Percentiles rank a stretch among this genome's conserved stretches.
Evolutionary conservation across 2,888 invertebrate species (phyloP).

Genomic region (Cataglyphis cursor): DNA sequence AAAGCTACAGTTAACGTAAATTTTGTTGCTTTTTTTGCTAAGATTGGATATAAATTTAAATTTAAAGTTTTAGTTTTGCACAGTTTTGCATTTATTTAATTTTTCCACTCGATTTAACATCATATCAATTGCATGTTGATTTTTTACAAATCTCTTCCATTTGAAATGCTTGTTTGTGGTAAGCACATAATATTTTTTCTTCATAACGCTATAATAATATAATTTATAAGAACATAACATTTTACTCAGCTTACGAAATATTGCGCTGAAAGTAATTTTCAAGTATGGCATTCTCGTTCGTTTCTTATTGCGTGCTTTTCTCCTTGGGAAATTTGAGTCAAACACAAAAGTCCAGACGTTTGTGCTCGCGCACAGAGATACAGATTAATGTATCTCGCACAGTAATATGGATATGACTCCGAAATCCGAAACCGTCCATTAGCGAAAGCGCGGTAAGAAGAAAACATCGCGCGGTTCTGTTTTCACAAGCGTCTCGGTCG

Average conservation of each 20-base stretch:
- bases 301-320: not conserved
- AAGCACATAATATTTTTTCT: not conserved
- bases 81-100: not conserved
- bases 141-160: not conserved
- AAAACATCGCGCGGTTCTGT: conserved; percentile 60
- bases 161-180: not conserved
- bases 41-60: not conserved
- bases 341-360: conserved; percentile 43
- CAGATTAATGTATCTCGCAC: conserved; percentile 53
- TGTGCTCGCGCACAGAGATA: conserved; percentile 23
- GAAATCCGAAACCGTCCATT: conserved; percentile 58
- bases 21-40: not conserved
- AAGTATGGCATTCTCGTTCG: conserved; percentile 3
- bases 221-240: not conserved
- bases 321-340: not conserved
- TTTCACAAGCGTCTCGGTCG: conserved; percentile 63
- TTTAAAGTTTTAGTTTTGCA: not conserved
- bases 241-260: not conserved
- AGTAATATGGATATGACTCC: conserved; percentile 55
- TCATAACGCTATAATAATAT: not conserved
- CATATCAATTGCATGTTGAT: not conserved
- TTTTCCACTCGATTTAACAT: not conserved
- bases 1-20: not conserved
- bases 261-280: conserved; percentile 14
- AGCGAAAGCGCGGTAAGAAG: conserved; percentile 46